A percentile compares a stretch with the other conserved stretches of the same genome.
These are phyloP conservation scores for Scaptodrosophila latifasciaeformis DNA, from an alignment of 2,888 invertebrate genomes.

Conservation along the genomic window DNA sequence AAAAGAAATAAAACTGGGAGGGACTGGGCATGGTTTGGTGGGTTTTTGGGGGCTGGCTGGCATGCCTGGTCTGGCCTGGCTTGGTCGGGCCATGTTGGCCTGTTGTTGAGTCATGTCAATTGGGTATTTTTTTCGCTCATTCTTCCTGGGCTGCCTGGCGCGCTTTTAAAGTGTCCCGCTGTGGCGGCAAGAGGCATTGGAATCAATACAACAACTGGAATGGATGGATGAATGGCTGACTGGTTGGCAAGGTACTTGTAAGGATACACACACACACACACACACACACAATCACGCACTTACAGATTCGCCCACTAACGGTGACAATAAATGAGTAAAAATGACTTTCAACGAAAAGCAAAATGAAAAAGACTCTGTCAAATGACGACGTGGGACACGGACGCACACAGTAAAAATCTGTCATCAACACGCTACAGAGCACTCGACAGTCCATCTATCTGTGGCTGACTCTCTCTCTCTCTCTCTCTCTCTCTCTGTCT, in stretches of 20 bases:
- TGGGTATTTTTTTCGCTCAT: slow-evolving; percentile 46
- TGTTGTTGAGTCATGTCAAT: slow-evolving; percentile 66
- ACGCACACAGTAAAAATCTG: slow-evolving; percentile 50
- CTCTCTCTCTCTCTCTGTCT: not conserved
- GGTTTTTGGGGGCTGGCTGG: slow-evolving; percentile 7
- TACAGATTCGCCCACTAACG: slow-evolving; percentile 45
- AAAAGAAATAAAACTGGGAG: not conserved
- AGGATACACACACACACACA: slow-evolving; percentile 50
- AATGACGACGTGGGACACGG: slow-evolving; percentile 15
- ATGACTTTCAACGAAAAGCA: slow-evolving; percentile 67
- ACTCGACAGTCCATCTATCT: too few species aligned
- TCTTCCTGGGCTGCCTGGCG: slow-evolving; percentile 28
- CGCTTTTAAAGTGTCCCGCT: slow-evolving; percentile 23
- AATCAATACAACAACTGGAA: slow-evolving; percentile 52
- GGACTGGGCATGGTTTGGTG: not conserved
- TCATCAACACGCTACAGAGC: slow-evolving; percentile 56
- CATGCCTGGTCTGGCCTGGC: too few species aligned
- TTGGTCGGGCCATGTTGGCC: too few species aligned
- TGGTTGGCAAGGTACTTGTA: slow-evolving; percentile 44
- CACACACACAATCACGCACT: too few species aligned
- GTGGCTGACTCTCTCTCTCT: slow-evolving; percentile 23
- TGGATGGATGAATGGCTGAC: slow-evolving; percentile 11
- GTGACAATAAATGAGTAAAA: slow-evolving; percentile 68
- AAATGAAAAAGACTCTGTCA: slow-evolving; percentile 49
- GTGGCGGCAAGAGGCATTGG: slow-evolving; percentile 42